These are phyloP conservation scores for Bruchidius siliquastri DNA, from an alignment of 2,888 invertebrate genomes.

Conservation along the genomic window DNA sequence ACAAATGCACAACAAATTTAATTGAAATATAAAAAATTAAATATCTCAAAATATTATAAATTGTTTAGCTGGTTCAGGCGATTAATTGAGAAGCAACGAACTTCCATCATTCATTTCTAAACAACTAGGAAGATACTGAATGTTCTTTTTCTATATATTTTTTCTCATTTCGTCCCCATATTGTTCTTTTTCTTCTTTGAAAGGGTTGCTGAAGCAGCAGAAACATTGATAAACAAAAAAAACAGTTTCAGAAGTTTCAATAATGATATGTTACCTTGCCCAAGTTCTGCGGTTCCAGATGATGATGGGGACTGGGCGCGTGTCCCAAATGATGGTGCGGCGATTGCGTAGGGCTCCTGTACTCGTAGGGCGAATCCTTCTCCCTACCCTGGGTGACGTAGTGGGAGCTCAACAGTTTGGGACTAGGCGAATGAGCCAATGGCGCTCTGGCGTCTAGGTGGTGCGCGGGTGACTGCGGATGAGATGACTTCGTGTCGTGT, in stretches of 20 bases:
- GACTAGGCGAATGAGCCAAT: slow-evolving; percentile 55
- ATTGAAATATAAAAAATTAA: no score
- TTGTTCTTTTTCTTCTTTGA: no score
- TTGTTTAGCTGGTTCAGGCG: no score
- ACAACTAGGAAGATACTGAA: no score
- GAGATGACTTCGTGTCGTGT: slow-evolving; percentile 62
- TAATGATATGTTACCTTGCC: slow-evolving; percentile 25
- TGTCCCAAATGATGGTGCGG: slow-evolving; percentile 41
- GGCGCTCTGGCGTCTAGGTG: slow-evolving; percentile 50
- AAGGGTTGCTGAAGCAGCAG: no score
- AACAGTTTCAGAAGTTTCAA: no score
- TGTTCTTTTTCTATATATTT: no score
- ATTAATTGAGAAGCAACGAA: no score
- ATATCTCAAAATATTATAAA: no score
- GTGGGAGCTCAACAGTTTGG: slow-evolving; percentile 46
- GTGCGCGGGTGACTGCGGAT: slow-evolving; percentile 34
- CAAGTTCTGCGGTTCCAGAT: neutral
- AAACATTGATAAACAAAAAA: no score
- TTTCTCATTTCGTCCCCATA: no score
- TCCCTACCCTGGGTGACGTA: slow-evolving; percentile 13
- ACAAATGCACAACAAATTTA: neutral
- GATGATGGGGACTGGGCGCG: slow-evolving; percentile 35
- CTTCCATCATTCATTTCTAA: no score
- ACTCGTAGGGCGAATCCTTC: slow-evolving; percentile 31
- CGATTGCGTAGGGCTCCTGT: slow-evolving; percentile 47